Percentiles rank a stretch among this genome's conserved stretches.
phyloP scores from a whole-genome alignment of 2,113 vertebrate species.

The Rhinopithecus roxellana region DNA sequence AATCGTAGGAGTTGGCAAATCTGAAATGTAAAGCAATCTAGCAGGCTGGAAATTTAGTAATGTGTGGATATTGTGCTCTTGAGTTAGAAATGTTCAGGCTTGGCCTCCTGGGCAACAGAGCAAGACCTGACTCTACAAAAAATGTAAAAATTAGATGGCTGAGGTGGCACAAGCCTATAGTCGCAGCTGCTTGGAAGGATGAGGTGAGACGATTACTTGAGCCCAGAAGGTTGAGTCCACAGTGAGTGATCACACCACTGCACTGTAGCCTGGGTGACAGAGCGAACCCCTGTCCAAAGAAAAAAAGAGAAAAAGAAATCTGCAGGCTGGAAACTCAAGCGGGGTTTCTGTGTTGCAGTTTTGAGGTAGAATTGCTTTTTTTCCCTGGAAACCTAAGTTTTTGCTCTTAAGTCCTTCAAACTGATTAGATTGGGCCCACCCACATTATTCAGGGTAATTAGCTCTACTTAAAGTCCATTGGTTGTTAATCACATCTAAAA shows the following conservation, averaged over 20 bases:
- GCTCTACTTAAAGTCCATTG: background rate
- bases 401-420: background rate
- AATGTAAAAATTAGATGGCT: no score
- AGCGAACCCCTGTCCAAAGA: no score
- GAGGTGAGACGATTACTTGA: no score
- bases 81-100: background rate
- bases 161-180: no score
- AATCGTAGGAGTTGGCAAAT: background rate
- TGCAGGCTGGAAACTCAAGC: background rate
- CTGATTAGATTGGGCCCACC: background rate
- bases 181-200: no score
- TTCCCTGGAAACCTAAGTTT: background rate
- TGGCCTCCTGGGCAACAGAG: no score
- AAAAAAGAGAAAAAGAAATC: background rate
- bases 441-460: background rate
- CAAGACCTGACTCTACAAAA: no score
- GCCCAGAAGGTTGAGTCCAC: no score
- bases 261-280: no score
- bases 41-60: background rate
- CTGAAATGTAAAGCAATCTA: background rate
- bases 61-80: background rate
- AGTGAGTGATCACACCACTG: no score
- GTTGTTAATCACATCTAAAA: background rate
- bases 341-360: background rate
- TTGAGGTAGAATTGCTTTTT: constrained; percentile 23